Conservation (phyloP, 64 coral and sea anemone genomes). For the Stichodactyla helianthus region DNA sequence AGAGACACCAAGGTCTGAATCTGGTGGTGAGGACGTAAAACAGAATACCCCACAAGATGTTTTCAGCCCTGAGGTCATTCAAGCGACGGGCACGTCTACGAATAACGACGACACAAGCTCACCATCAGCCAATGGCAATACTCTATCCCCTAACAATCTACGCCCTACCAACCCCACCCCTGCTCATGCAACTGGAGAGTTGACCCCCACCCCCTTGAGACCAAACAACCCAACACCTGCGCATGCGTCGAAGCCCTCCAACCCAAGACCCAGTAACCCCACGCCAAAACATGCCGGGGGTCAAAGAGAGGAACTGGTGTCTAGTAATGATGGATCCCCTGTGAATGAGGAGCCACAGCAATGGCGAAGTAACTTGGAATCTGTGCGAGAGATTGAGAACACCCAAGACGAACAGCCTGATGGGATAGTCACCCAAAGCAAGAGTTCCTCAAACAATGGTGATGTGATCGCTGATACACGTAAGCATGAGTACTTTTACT, state of each 20-base stretch:
- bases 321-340: slow-evolving; percentile 38
- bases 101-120: slow-evolving; percentile 24
- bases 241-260: slow-evolving; percentile 55
- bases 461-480: slow-evolving; percentile 10
- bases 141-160: slow-evolving; percentile 58
- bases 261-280: slow-evolving; percentile 77
- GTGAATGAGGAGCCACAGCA: slow-evolving; percentile 41
- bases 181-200: slow-evolving; percentile 74
- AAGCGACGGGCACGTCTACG: background rate
- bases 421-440: slow-evolving; percentile 9
- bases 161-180: slow-evolving; percentile 96
- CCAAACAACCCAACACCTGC: slow-evolving; percentile 82
- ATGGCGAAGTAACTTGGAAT: slow-evolving; percentile 64
- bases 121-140: slow-evolving; percentile 9
- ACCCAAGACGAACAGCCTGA: slow-evolving; percentile 10
- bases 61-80: slow-evolving; percentile 16
- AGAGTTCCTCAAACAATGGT: background rate
- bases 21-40: background rate
- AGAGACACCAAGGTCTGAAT: slow-evolving; percentile 56
- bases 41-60: background rate
- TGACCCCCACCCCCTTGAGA: slow-evolving; percentile 73
- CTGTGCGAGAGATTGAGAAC: slow-evolving; percentile 42
- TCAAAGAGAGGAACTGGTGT: slow-evolving; percentile 15
- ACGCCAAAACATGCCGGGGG: slow-evolving; percentile 59
- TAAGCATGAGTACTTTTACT: background rate